Conservation (phyloP, 1,140 invertebrate species). For the Drosophila pallidifrons region DNA sequence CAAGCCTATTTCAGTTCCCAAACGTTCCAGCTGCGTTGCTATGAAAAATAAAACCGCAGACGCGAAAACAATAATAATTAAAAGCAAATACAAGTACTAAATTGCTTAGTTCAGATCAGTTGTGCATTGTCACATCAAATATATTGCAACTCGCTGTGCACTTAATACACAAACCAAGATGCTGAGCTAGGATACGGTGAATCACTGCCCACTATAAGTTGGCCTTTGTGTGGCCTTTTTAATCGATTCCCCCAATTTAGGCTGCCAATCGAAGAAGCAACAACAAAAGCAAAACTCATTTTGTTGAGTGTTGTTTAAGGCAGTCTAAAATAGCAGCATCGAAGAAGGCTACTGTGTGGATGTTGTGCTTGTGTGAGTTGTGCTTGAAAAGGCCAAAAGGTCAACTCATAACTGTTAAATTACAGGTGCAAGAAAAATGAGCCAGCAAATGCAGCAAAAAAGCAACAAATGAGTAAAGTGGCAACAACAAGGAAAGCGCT, state of each 20-base stretch:
- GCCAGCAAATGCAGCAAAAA: not conserved
- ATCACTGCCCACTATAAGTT: constrained; percentile 53
- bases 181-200: constrained; percentile 29
- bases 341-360: not conserved
- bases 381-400: constrained; percentile 35
- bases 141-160: not conserved
- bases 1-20: constrained; percentile 33
- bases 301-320: constrained; percentile 1
- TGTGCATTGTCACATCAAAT: not conserved
- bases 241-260: constrained; percentile 37
- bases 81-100: constrained; percentile 20
- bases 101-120: not conserved
- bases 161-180: constrained; percentile 5
- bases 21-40: constrained; percentile 41
- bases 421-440: constrained; percentile 42
- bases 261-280: constrained; percentile 18
- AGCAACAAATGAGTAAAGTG: constrained; percentile 28
- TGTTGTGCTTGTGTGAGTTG: constrained; percentile 19
- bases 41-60: constrained; percentile 38
- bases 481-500: not conserved
- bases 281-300: constrained; percentile 30
- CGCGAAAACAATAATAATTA: constrained; percentile 25
- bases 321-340: constrained; percentile 6
- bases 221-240: constrained; percentile 47
- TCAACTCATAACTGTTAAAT: constrained; percentile 18